Conservation (phyloP, 2,797 vertebrate genomes). For the Lithobates pipiens region DNA sequence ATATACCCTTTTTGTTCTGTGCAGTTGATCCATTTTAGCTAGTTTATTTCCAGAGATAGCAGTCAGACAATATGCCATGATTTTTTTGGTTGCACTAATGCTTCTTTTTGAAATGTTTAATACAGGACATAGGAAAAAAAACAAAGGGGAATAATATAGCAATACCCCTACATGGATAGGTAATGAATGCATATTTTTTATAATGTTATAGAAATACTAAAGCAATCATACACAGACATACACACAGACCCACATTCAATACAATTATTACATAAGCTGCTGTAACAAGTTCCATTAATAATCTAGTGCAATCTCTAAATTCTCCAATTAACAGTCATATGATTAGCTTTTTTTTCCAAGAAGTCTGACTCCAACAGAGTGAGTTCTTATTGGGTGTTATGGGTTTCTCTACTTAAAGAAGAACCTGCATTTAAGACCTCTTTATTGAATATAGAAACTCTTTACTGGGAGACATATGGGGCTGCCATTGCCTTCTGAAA, state of each 20-base stretch:
- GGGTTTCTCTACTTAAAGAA: not conserved
- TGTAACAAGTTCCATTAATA: not conserved
- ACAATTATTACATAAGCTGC: not conserved
- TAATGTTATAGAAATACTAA: not conserved
- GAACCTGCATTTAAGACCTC: not conserved
- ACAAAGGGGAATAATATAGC: not conserved
- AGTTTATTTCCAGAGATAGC: conserved; percentile 2
- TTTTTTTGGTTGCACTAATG: not conserved
- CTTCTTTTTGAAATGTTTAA: not conserved
- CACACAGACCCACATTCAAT: not conserved
- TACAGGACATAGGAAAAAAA: not conserved
- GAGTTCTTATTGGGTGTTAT: not conserved
- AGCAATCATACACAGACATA: not conserved
- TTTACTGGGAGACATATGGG: no score
- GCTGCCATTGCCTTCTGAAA: no score
- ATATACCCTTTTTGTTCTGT: not conserved
- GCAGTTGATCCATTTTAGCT: not conserved
- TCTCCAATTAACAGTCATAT: not conserved
- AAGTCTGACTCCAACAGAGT: not conserved
- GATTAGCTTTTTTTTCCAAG: not conserved
- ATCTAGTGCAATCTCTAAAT: not conserved
- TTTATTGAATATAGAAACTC: no score
- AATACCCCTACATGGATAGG: not conserved
- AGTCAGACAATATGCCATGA: not conserved
- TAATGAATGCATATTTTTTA: not conserved